Evolutionary conservation across 2,888 invertebrate species (phyloP), one percentile per base, ranked within the genome.

Genomic region (Slavum lentiscoides): DNA sequence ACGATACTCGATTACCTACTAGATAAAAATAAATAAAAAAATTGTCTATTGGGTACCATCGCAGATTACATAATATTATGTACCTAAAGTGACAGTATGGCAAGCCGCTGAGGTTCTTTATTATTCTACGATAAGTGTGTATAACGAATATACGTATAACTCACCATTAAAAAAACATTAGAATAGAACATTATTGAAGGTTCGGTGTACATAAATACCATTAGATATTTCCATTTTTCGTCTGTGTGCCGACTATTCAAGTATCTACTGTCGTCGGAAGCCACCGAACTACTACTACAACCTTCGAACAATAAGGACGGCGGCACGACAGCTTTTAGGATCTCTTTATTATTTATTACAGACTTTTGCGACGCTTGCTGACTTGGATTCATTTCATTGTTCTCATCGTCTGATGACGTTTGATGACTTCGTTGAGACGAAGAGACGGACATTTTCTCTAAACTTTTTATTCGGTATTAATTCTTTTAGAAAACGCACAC

Each of bases 121-220:
- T 30, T 30, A 30, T 30, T 30, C 30, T 30, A 30, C 30, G 30
- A 4, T 30, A 30, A 30, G 30, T 30, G 30, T 4, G 30, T 4
- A 30, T 30, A 30, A 30, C 30, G 4, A 2, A 30, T 30, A n/a
- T 30, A 30, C 30, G 30, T 30, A 30, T 37, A 21, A 72, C 75
- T 80, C 19, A 80, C 77, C 7, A 64, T 70, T 55, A 72, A 70
- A 61, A 80, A 62, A 19, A 70, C 23, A 55, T 80, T 80, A n/a
- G 77, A 62, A 39, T 80, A 80, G 8, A 80, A 64, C 77, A 72
- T 70, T 72, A 80, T 62, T 37, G 77, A 70, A 23, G 69, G 23
- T 80, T 80, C 77, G 19, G 53, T 62, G 19, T 23, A 55, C 37
- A 80, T 23, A 19, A 80, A 80, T n/a, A 23, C n/a, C 43, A 68